A percentile compares a stretch with the other conserved stretches of the same genome.
phyloP scores from a whole-genome alignment of 1,140 invertebrate species.

The Pissodes strobi region DNA sequence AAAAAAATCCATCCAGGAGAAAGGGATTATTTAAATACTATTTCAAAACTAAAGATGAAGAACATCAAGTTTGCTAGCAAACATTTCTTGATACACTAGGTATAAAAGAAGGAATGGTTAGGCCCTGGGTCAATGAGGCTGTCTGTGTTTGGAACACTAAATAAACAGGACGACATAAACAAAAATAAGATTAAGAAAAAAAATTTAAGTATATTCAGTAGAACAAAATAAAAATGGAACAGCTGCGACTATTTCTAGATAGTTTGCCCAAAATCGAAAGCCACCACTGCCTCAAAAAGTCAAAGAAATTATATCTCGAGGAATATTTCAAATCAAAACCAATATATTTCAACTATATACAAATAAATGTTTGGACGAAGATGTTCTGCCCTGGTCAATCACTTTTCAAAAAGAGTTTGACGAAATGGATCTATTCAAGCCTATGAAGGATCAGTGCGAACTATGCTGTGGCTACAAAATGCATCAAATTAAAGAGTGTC shows the following conservation, averaged over 20 bases:
- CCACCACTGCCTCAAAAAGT: constrained; percentile 1
- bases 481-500: background rate
- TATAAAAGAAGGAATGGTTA: too few species aligned
- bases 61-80: constrained; percentile 12
- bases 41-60: constrained; percentile 4
- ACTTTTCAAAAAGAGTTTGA: background rate
- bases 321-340: constrained; percentile 3
- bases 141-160: background rate
- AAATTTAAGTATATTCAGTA: background rate
- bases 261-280: too few species aligned
- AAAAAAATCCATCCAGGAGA: too few species aligned
- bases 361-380: constrained; percentile 9
- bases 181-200: constrained; percentile 5
- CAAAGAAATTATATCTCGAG: background rate
- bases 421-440: background rate
- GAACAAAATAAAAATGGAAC: background rate
- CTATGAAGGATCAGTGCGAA: background rate
- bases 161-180: constrained; percentile 9
- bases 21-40: constrained; percentile 18
- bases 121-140: too few species aligned
- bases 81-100: constrained; percentile 8
- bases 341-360: constrained; percentile 1
- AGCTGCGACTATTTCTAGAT: constrained; percentile 1
- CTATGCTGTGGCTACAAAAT: constrained; percentile 3
- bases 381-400: constrained; percentile 1